Base-by-base conservation (phyloP, 2,797 vertebrate species). In the Gouania willdenowi region DNA sequence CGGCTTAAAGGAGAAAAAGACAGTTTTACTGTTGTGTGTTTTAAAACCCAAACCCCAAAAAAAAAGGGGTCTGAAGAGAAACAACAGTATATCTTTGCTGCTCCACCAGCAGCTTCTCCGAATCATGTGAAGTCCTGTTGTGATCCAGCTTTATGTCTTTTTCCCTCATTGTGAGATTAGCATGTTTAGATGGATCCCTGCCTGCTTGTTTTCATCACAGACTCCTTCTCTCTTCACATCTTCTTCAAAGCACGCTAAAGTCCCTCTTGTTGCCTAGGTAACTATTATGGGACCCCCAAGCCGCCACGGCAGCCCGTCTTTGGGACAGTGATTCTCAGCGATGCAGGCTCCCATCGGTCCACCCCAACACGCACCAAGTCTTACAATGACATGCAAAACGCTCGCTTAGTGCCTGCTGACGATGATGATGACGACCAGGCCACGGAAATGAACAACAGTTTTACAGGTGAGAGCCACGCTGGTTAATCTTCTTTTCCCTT, bases 221-320 rank as follows among this genome's bases (percentile, higher is more conserved):
- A 14, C 35, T 41, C 46, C 51, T 49, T 46, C 35, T 74, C 42
- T 62, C 66, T 66, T 62, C 38, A 54, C 19, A 6, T 20, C 56
- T 74, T 79, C 80, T 85, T 75, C 79, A 71, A 73, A 92, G 88
- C 84, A 91, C 94, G 87, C 87, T 91, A 93, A 93, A 92, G 85
- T 89, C 79, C 65, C 87, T 85, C 88, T 87, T 82, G 86, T 95
- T 91, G 83, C 90, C 92, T 94, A 99, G 97, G 97, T 93, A 97
- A 98, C 94, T 99, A 97, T 91, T 98, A 98, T 95, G 97, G 97
- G 91, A 98, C 95, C 52, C 94, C 94, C 87, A 97, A 97, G 87
- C 95, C 94, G 81, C 93, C 93, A 48, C 92, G 88, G 90, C 94
- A 97, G 83, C 91, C 94, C 87, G 81, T 89, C 91, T 87, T 89